Percentiles rank a stretch among this genome's conserved stretches.
phyloP scores from a whole-genome alignment of 2,888 invertebrate species.

The Drosophila diplacantha region DNA sequence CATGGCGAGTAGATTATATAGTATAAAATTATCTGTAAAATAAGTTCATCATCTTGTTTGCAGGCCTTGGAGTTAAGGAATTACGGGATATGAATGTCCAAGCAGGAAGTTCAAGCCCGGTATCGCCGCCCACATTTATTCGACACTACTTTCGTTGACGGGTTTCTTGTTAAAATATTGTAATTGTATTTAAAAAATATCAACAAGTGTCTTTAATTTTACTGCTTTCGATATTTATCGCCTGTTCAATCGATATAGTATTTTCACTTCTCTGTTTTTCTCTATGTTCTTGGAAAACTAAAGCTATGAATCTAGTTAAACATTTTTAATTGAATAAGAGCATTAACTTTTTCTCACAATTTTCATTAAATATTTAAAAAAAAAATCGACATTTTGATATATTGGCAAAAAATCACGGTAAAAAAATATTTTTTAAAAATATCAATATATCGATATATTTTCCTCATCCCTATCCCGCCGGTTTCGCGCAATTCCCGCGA shows the following conservation, averaged over 20 bases:
- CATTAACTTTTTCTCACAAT: no score
- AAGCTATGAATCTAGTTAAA: neutral
- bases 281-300: no score
- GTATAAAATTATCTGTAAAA: neutral
- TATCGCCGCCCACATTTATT: constrained; percentile 1
- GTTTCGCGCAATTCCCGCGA: constrained; percentile 32
- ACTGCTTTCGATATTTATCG: constrained; percentile 1
- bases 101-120: constrained; percentile 4
- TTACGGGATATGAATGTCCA: constrained; percentile 43
- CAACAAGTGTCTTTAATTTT: no score
- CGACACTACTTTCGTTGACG: constrained; percentile 4
- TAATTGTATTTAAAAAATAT: neutral
- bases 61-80: constrained; percentile 50
- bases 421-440: neutral
- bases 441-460: constrained; percentile 6
- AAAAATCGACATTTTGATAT: no score
- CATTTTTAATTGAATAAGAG: neutral
- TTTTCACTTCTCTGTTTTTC: neutral
- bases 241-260: no score
- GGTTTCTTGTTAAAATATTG: neutral
- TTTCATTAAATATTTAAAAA: neutral
- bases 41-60: neutral
- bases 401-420: neutral
- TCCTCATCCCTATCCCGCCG: constrained; percentile 41
- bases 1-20: constrained; percentile 57